These are phyloP conservation scores for Pocillopora verrucosa DNA, from an alignment of 64 coral and sea anemone genomes.

Conservation along the genomic window DNA sequence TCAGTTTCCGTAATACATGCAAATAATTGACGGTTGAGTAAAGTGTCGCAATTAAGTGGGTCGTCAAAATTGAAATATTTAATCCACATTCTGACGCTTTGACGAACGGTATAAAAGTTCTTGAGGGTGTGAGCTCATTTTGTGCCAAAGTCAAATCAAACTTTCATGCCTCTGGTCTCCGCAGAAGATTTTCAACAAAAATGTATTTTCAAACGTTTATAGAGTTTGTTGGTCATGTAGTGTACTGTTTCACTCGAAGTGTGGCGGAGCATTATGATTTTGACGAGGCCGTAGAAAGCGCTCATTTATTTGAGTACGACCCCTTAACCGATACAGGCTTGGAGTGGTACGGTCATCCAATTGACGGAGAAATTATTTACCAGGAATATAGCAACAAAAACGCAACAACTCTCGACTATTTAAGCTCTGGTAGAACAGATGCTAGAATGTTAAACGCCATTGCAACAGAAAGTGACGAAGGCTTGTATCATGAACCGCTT, in stretches of 20 bases:
- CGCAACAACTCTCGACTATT: not conserved
- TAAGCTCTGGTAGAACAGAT: not conserved
- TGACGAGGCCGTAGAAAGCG: not conserved
- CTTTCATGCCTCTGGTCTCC: not conserved
- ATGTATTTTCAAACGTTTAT: not conserved
- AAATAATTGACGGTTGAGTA: too few species aligned
- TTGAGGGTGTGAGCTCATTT: too few species aligned
- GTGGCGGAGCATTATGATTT: conserved; percentile 7
- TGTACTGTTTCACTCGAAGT: conserved; percentile 12
- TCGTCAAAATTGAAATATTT: too few species aligned
- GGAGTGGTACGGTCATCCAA: not conserved
- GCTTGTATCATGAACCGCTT: not conserved
- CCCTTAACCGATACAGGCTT: not conserved
- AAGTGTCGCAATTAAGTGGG: too few species aligned
- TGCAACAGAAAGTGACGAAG: not conserved
- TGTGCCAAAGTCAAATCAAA: too few species aligned
- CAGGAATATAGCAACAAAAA: conserved; percentile 13
- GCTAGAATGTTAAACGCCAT: not conserved
- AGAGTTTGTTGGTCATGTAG: not conserved
- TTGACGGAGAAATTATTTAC: not conserved
- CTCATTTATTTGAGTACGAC: not conserved
- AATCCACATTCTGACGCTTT: too few species aligned
- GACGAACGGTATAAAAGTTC: too few species aligned
- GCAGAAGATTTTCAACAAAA: not conserved
- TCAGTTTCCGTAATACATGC: too few species aligned